These are phyloP conservation scores for Tyrophagus putrescentiae DNA, from an alignment of 1,140 invertebrate species.

Conservation along the genomic window DNA sequence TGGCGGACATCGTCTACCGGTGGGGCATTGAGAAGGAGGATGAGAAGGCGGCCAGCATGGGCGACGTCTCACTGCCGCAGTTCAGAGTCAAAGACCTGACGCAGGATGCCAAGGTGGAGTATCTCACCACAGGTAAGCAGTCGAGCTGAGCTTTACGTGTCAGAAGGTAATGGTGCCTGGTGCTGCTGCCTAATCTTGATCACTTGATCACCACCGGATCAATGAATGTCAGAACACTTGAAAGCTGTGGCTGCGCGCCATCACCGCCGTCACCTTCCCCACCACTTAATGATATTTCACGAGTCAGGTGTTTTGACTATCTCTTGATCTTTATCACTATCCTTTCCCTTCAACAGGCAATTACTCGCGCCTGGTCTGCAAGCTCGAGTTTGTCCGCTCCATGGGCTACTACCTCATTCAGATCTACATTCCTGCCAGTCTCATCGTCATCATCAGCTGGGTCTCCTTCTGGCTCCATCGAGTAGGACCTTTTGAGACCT, in stretches of 20 bases:
- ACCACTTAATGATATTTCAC: too few relatives aligned
- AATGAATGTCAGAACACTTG: too few relatives aligned
- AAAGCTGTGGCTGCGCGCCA: too few relatives aligned
- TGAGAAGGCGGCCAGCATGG: conserved; percentile 74
- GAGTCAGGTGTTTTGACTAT: too few relatives aligned
- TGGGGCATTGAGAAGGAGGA: conserved; percentile 55
- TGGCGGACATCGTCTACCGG: conserved; percentile 50
- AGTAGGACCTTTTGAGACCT: neutral
- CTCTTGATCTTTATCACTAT: too few relatives aligned
- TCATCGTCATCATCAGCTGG: conserved; percentile 40
- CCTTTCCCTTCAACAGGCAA: too few relatives aligned
- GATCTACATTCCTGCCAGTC: conserved; percentile 40
- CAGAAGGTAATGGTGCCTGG: too few relatives aligned
- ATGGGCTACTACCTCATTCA: conserved; percentile 42
- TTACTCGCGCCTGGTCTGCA: conserved; percentile 37
- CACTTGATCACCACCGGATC: too few relatives aligned
- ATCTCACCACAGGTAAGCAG: conserved; percentile 27
- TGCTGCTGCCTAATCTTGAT: too few relatives aligned
- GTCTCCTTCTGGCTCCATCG: conserved; percentile 40
- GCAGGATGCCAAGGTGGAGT: conserved; percentile 21
- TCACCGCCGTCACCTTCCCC: too few relatives aligned
- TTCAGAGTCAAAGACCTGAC: conserved; percentile 59
- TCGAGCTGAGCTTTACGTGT: too few relatives aligned
- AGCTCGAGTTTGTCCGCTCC: conserved; percentile 35
- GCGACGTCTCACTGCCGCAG: conserved; percentile 81